Percentiles rank a stretch among this genome's conserved stretches.
Evolutionary conservation across 2,888 invertebrate species (phyloP).

Genomic region (Ormyrus nitidulus): DNA sequence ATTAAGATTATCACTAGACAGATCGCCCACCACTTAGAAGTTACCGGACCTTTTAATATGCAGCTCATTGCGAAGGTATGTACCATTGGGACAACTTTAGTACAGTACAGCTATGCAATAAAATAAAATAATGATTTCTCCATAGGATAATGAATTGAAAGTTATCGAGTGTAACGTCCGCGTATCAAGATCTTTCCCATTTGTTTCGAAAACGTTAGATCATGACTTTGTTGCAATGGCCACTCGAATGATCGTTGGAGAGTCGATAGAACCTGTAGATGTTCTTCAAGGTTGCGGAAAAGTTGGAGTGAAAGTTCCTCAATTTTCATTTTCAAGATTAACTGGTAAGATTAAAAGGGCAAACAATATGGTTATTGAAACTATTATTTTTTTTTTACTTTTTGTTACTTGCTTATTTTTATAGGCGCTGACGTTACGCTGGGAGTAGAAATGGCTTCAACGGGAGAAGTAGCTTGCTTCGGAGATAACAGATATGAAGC

Average conservation of each 20-base stretch:
- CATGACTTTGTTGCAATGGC: slow-evolving; percentile 99
- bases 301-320: slow-evolving; percentile 98
- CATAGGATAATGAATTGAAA: slow-evolving; percentile 90
- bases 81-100: too few species aligned
- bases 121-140: slow-evolving; percentile 33
- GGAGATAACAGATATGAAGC: slow-evolving; percentile 98
- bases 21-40: slow-evolving; percentile 92
- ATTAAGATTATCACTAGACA: slow-evolving; percentile 93
- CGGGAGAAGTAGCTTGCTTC: slow-evolving; percentile 99
- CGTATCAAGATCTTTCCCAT: slow-evolving; percentile 99
- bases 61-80: slow-evolving; percentile 97
- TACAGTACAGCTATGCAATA: too few species aligned
- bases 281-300: slow-evolving; percentile 89
- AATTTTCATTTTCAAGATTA: slow-evolving; percentile 97
- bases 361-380: too few species aligned
- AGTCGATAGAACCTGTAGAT: slow-evolving; percentile 89
- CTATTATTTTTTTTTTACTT: too few species aligned
- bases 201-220: slow-evolving; percentile 98
- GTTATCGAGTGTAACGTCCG: slow-evolving; percentile 99
- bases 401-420: too few species aligned
- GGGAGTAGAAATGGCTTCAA: slow-evolving; percentile 99
- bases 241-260: slow-evolving; percentile 93
- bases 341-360: slow-evolving; percentile 78
- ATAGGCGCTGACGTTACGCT: slow-evolving; percentile 95
- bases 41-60: slow-evolving; percentile 99